Evolutionary conservation across 1,140 invertebrate genomes (phyloP).

Genomic region (Tetranychus cinnabarinus): DNA sequence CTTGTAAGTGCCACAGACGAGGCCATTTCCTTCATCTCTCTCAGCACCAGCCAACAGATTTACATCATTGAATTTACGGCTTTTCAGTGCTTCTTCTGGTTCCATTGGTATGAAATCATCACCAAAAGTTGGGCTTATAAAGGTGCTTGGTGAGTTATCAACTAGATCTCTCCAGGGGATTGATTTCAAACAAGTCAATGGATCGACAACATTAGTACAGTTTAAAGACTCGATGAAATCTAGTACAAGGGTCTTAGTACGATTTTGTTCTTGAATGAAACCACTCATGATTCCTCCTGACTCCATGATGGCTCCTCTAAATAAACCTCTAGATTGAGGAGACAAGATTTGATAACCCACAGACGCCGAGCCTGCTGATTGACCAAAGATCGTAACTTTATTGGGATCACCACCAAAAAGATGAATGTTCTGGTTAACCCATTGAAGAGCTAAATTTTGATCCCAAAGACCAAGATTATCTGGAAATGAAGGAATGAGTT

Average conservation of each 20-base stretch:
- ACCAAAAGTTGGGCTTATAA: not conserved
- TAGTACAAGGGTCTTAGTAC: not conserved
- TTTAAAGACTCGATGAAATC: not conserved
- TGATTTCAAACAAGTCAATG: not conserved
- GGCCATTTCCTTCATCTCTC: not conserved
- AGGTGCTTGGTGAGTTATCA: not conserved
- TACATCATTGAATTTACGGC: not conserved
- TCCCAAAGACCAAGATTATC: constrained; percentile 13
- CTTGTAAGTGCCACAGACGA: not conserved
- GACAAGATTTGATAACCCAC: constrained; percentile 20
- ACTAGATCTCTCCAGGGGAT: not conserved
- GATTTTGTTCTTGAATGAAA: not conserved
- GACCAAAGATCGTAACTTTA: constrained; percentile 27
- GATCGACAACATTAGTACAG: not conserved
- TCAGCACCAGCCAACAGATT: not conserved
- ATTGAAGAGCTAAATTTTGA: constrained; percentile 13
- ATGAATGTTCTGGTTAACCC: constrained; percentile 13
- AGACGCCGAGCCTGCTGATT: constrained; percentile 21
- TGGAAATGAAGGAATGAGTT: constrained; percentile 19
- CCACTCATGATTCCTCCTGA: not conserved
- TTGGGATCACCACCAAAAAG: constrained; percentile 13
- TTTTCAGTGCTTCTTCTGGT: not conserved
- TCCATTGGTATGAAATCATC: not conserved
- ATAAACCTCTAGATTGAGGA: constrained; percentile 10
- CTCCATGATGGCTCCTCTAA: constrained; percentile 21